A percentile compares a stretch with the other conserved stretches of the same genome.
phyloP scores from a whole-genome alignment of 2,113 vertebrate genomes.

The Spermophilus dauricus region DNA sequence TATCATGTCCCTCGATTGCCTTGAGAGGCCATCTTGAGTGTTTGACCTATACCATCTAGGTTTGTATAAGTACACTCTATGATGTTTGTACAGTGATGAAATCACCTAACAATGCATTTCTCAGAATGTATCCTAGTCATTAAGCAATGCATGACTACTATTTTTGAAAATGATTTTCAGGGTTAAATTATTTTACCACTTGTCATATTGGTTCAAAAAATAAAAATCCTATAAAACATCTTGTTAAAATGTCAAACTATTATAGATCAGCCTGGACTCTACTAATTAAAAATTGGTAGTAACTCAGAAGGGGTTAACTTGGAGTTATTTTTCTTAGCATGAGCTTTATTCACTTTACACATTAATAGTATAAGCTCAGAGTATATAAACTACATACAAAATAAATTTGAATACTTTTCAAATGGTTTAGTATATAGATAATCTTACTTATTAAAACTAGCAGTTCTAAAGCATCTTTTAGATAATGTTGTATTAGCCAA shows the following conservation, averaged over 20 bases:
- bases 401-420: background rate
- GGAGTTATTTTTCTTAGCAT: background rate
- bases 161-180: conserved; percentile 54
- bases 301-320: background rate
- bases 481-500: too few species aligned
- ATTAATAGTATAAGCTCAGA: background rate
- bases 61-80: background rate
- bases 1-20: background rate
- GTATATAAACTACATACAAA: conserved; percentile 4
- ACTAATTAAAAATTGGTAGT: conserved; percentile 8
- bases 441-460: too few species aligned
- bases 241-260: conserved; percentile 43
- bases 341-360: background rate
- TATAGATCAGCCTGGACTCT: background rate
- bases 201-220: background rate
- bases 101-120: background rate
- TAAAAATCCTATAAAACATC: background rate
- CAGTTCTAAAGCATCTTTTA: too few species aligned
- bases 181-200: conserved; percentile 13
- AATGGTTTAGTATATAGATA: too few species aligned
- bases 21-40: background rate
- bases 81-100: background rate
- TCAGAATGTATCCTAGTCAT: too few species aligned
- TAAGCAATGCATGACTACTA: background rate
- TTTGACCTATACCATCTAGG: background rate